Evolutionary conservation across 2,888 invertebrate genomes (phyloP).

Genomic region (Epinotia brunnichana): DNA sequence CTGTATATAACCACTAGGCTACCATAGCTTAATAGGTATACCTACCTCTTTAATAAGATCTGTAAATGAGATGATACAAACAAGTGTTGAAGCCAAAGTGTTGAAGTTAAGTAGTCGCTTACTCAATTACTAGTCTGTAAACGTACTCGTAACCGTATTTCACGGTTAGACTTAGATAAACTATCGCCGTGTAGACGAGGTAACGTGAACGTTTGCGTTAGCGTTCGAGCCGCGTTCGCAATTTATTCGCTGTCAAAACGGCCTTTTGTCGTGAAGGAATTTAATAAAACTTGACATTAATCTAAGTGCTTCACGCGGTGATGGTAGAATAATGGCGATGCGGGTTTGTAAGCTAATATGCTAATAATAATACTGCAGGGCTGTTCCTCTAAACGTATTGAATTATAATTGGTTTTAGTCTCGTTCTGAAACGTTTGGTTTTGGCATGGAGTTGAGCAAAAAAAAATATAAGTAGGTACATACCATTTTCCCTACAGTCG

Average conservation of each 20-base stretch:
- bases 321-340: conserved; percentile 33
- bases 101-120: not conserved
- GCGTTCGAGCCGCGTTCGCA: conserved; percentile 46
- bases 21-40: too few relatives aligned
- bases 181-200: conserved; percentile 21
- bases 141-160: conserved; percentile 10
- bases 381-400: not conserved
- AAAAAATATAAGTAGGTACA: not conserved
- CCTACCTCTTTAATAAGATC: too few relatives aligned
- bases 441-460: not conserved
- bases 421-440: not conserved
- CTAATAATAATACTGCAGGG: conserved; percentile 19
- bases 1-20: too few relatives aligned
- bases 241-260: conserved; percentile 57
- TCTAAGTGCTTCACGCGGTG: conserved; percentile 44
- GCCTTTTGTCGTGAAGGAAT: conserved; percentile 55
- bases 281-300: conserved; percentile 62
- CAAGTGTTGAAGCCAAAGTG: too few relatives aligned
- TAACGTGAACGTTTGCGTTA: conserved; percentile 27
- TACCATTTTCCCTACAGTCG: too few relatives aligned
- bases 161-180: conserved; percentile 27
- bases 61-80: too few relatives aligned
- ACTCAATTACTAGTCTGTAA: conserved; percentile 2
- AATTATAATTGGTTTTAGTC: not conserved
- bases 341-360: conserved; percentile 24